Conservation (phyloP, 1,140 invertebrate species). For the Caligus rogercresseyi region DNA sequence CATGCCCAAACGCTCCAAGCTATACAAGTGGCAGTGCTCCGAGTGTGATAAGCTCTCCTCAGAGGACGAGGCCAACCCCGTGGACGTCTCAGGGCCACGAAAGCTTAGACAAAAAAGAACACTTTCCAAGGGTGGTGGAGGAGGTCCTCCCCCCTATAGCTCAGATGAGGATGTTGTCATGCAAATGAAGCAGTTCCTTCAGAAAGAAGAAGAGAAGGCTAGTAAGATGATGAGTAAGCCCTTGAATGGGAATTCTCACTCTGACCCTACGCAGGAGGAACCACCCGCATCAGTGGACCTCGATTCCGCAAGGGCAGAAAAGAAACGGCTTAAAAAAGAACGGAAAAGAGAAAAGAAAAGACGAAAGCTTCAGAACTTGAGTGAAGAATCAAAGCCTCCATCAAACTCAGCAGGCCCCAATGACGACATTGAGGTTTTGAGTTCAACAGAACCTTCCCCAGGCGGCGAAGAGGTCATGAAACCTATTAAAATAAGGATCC, state of each 20-base stretch:
- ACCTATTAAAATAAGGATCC: not conserved
- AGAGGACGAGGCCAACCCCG: constrained; percentile 45
- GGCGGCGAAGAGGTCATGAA: not conserved
- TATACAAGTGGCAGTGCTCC: constrained; percentile 81
- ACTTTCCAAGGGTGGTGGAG: constrained; percentile 35
- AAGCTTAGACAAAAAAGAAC: constrained; percentile 52
- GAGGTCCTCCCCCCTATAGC: constrained; percentile 23
- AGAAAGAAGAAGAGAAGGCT: constrained; percentile 8
- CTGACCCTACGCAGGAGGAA: not conserved
- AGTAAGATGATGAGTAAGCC: not conserved
- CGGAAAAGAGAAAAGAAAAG: not conserved
- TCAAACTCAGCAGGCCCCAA: not conserved
- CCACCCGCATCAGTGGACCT: not conserved
- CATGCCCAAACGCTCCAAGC: constrained; percentile 84
- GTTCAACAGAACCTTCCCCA: not conserved
- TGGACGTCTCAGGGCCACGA: constrained; percentile 32
- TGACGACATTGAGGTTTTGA: not conserved
- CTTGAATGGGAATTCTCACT: not conserved
- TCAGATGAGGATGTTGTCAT: not conserved
- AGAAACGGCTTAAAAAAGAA: not conserved
- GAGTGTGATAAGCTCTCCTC: constrained; percentile 65
- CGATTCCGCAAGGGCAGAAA: not conserved
- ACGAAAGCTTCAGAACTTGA: not conserved
- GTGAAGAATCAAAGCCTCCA: too few relatives aligned
- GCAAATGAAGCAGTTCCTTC: constrained; percentile 6